phyloP scores from a whole-genome alignment of 2,888 invertebrate species.

The Tridacna crocea region DNA sequence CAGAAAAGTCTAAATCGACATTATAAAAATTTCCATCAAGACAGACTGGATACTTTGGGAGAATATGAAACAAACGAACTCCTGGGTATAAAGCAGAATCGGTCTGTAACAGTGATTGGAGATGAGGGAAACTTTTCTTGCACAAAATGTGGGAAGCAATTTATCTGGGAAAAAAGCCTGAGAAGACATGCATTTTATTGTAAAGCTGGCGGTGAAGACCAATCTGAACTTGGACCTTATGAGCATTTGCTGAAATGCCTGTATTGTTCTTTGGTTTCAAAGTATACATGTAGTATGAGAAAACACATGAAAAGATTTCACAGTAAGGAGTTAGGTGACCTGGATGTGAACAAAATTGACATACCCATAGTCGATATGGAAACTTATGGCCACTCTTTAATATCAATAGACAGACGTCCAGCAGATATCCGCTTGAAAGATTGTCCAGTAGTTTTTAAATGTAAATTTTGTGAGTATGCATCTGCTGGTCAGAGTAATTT shows the following conservation, averaged over 20 bases:
- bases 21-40: conserved; percentile 35
- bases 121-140: conserved; percentile 25
- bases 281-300: conserved; percentile 43
- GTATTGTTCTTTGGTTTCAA: conserved; percentile 39
- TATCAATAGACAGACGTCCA: conserved; percentile 36
- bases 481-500: conserved; percentile 39
- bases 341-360: conserved; percentile 23
- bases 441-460: conserved; percentile 29
- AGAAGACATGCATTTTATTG: conserved; percentile 30
- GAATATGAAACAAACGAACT: conserved; percentile 16
- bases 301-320: conserved; percentile 48
- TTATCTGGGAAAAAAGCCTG: conserved; percentile 37
- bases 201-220: conserved; percentile 6
- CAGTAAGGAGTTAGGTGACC: conserved; percentile 10
- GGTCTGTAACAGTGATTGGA: conserved; percentile 11
- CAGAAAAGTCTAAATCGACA: conserved; percentile 43
- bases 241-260: conserved; percentile 27
- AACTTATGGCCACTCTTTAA: conserved; percentile 21
- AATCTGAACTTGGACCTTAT: background rate
- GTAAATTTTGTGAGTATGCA: conserved; percentile 47
- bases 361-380: conserved; percentile 36
- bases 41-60: conserved; percentile 9
- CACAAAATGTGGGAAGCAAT: conserved; percentile 36
- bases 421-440: conserved; percentile 27
- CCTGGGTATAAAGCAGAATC: background rate